Evolutionary conservation across 2,888 invertebrate species (phyloP).

Genomic region (Macrophya annulata): DNA sequence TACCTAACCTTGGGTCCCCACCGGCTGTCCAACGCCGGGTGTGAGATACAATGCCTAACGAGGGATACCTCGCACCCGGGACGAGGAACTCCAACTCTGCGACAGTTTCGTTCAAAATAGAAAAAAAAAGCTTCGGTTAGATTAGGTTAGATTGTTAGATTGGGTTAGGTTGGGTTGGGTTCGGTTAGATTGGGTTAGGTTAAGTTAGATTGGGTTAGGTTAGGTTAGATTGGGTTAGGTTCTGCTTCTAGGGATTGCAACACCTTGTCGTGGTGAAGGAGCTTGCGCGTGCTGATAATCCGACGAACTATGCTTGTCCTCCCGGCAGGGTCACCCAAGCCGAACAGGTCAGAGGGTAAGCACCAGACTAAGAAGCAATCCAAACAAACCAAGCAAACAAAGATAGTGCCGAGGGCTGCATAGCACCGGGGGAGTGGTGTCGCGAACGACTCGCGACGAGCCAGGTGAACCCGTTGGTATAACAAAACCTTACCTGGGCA

Average conservation of each 20-base stretch:
- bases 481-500: no score
- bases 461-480: slow-evolving; percentile 9
- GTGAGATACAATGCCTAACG: background rate
- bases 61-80: background rate
- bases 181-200: no score
- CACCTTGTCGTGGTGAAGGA: slow-evolving; percentile 59
- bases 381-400: background rate
- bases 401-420: background rate
- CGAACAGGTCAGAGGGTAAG: slow-evolving; percentile 42
- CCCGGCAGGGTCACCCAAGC: slow-evolving; percentile 53
- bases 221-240: slow-evolving; percentile 23
- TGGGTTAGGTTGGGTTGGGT: no score
- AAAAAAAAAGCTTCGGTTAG: background rate
- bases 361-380: slow-evolving; percentile 37
- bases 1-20: no score
- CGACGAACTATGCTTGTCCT: slow-evolving; percentile 40
- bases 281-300: slow-evolving; percentile 53
- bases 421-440: background rate
- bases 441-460: background rate
- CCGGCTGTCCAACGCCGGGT: no score
- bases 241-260: background rate
- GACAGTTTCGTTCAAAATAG: background rate
- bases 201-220: background rate
- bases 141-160: no score
- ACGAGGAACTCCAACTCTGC: background rate